A percentile compares a stretch with the other conserved stretches of the same genome.
Conservation (phyloP, 2,113 vertebrate genomes). For the Nerophis lumbriciformis region DNA sequence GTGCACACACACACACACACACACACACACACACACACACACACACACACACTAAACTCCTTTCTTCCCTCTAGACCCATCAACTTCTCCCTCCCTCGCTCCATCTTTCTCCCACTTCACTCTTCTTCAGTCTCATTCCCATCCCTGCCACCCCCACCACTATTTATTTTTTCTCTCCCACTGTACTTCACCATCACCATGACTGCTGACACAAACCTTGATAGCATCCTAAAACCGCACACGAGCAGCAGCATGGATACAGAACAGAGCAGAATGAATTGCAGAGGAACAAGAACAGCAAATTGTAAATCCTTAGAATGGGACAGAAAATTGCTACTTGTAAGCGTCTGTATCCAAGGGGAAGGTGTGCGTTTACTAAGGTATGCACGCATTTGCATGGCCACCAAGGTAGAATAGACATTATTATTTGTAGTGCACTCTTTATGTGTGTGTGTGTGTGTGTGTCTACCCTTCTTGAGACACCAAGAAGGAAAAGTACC, state of each 20-base stretch:
- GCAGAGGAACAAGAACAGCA: too few relatives aligned
- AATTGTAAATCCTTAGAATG: too few relatives aligned
- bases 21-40: not conserved
- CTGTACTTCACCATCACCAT: slow-evolving; percentile 9
- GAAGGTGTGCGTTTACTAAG: too few relatives aligned
- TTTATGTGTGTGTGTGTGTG: not conserved
- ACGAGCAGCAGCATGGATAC: too few relatives aligned
- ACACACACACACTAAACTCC: slow-evolving; percentile 2
- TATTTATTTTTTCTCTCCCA: not conserved
- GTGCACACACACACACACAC: not conserved
- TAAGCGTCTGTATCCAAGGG: too few relatives aligned
- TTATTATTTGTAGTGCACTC: not conserved
- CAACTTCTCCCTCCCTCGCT: slow-evolving; percentile 11
- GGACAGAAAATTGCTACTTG: too few relatives aligned
- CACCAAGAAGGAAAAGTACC: too few relatives aligned
- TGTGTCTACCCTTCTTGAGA: not conserved
- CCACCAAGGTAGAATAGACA: too few relatives aligned
- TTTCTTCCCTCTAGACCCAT: slow-evolving; percentile 19
- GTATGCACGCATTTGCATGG: too few relatives aligned
- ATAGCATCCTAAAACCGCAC: too few relatives aligned
- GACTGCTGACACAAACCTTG: slow-evolving; percentile 1
- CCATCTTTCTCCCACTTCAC: slow-evolving; percentile 8
- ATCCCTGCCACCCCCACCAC: not conserved
- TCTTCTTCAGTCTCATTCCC: slow-evolving; percentile 7
- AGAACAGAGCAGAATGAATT: too few relatives aligned